Evolutionary conservation across 2,888 invertebrate species (phyloP).

Genomic region (Polyploca ridens): DNA sequence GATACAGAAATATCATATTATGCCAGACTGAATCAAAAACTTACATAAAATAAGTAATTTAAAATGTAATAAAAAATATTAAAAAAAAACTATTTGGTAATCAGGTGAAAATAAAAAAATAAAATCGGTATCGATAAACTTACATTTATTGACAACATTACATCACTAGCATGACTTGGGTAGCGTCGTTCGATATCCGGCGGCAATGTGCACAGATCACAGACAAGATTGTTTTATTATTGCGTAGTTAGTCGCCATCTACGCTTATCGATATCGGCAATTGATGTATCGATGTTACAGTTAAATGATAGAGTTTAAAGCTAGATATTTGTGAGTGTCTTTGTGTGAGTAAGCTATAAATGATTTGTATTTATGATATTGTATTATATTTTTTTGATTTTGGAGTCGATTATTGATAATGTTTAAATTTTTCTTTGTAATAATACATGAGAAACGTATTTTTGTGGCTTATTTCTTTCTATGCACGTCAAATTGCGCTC

Average conservation of each 20-base stretch:
- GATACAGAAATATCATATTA: too few relatives aligned
- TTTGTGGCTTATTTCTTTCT: too few relatives aligned
- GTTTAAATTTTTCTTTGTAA: too few relatives aligned
- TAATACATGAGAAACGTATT: too few relatives aligned
- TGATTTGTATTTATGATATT: too few relatives aligned
- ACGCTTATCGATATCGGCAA: background rate
- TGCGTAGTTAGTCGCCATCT: constrained; percentile 17
- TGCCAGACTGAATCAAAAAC: too few relatives aligned
- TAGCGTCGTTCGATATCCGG: constrained; percentile 23
- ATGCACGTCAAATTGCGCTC: too few relatives aligned
- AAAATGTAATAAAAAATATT: too few relatives aligned
- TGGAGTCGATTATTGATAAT: too few relatives aligned
- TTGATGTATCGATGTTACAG: background rate
- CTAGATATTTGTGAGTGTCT: background rate
- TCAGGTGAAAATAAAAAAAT: background rate
- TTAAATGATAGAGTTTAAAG: background rate
- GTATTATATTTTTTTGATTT: too few relatives aligned
- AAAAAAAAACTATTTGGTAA: background rate
- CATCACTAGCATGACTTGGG: constrained; percentile 17
- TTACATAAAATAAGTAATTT: too few relatives aligned
- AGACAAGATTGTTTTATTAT: constrained; percentile 32
- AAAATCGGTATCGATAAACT: constrained; percentile 9
- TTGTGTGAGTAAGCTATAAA: too few relatives aligned
- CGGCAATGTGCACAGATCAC: constrained; percentile 19
- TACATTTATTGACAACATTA: background rate